These are phyloP conservation scores for Atherinomorus stipes DNA, from an alignment of 2,113 vertebrate species.

Conservation along the genomic window DNA sequence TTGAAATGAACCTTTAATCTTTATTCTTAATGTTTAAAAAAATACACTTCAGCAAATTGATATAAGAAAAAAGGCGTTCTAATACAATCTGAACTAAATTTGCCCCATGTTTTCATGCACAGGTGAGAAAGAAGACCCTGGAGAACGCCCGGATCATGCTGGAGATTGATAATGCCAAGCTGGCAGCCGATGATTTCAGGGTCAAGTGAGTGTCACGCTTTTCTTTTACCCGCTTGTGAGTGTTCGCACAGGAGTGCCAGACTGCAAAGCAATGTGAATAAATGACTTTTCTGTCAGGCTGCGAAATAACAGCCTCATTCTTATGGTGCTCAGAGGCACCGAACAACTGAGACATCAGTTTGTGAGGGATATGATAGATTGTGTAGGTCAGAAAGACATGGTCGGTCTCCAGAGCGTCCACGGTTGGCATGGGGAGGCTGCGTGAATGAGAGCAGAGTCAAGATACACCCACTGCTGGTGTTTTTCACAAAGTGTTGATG, in stretches of 20 bases:
- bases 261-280: slow-evolving; percentile 66
- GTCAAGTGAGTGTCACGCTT: slow-evolving; percentile 84
- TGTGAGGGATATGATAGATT: slow-evolving; percentile 42
- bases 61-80: neutral
- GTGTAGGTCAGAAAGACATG: slow-evolving; percentile 40
- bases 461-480: slow-evolving; percentile 19
- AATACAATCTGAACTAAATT: neutral
- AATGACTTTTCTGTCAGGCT: slow-evolving; percentile 70
- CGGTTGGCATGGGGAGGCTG: slow-evolving; percentile 30
- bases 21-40: neutral
- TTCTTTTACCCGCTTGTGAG: slow-evolving; percentile 57
- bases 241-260: slow-evolving; percentile 73
- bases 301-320: slow-evolving; percentile 72
- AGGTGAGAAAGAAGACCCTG: slow-evolving; percentile 84
- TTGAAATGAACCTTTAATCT: neutral
- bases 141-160: slow-evolving; percentile 85
- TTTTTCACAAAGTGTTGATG: slow-evolving; percentile 64
- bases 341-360: neutral
- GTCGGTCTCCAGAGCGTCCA: slow-evolving; percentile 4
- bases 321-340: slow-evolving; percentile 51
- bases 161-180: slow-evolving; percentile 87
- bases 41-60: neutral
- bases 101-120: slow-evolving; percentile 1
- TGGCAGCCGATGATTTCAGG: slow-evolving; percentile 88
- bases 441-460: slow-evolving; percentile 4